A percentile compares a stretch with the other conserved stretches of the same genome.
Conservation (phyloP, 2,113 vertebrate species). For the Falcunculus frontatus region DNA sequence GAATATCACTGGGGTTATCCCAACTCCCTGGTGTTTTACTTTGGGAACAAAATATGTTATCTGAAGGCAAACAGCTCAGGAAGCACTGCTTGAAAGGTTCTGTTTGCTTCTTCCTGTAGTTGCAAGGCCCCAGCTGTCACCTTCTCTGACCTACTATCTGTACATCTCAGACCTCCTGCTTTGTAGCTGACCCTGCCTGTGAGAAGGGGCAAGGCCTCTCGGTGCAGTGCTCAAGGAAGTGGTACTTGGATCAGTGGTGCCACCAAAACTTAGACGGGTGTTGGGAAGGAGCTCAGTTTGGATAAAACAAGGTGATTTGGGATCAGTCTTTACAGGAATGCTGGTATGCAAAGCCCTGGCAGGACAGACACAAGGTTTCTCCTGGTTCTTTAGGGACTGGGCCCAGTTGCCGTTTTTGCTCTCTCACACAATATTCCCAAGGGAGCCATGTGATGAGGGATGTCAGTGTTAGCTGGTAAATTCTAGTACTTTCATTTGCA, state of each 20-base stretch:
- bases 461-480: not conserved
- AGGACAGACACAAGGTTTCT: not conserved
- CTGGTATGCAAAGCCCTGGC: not conserved
- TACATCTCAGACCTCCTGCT: not conserved
- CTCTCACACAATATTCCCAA: not conserved
- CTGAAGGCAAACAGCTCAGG: not conserved
- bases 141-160: not conserved
- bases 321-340: not conserved
- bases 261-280: fast-evolving
- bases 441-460: not conserved
- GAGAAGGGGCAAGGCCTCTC: not conserved
- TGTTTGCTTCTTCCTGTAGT: not conserved
- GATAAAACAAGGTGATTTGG: not conserved
- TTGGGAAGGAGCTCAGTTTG: not conserved
- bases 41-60: not conserved
- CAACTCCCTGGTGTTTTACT: not conserved
- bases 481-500: not conserved
- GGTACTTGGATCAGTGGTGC: not conserved
- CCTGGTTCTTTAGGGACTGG: not conserved
- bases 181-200: not conserved
- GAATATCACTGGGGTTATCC: not conserved
- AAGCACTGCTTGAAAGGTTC: not conserved
- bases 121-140: not conserved
- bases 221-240: not conserved
- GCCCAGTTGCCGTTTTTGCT: not conserved